Evolutionary conservation across 2,888 invertebrate species (phyloP).

Genomic region (Drosophila koepferae): DNA sequence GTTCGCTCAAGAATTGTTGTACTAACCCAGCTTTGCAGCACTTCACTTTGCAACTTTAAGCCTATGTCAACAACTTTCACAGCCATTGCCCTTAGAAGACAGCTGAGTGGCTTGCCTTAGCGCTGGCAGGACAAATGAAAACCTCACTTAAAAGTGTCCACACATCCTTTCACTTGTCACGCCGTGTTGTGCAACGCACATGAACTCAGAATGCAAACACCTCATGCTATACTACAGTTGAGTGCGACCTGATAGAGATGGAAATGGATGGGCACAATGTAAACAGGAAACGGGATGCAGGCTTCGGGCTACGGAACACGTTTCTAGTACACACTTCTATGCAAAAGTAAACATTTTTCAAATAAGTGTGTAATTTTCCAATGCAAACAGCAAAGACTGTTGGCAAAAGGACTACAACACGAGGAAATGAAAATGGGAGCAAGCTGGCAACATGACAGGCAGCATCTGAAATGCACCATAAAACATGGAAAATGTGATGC

Average conservation of each 20-base stretch:
- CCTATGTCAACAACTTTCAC: conserved; percentile 55
- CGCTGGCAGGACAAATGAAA: conserved; percentile 20
- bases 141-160: conserved; percentile 19
- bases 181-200: conserved; percentile 38
- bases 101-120: conserved; percentile 12
- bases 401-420: conserved; percentile 14
- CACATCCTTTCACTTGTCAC: conserved; percentile 73
- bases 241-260: conserved; percentile 7
- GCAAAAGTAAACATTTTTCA: conserved; percentile 72
- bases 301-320: conserved; percentile 55
- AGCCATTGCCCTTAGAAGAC: conserved; percentile 29
- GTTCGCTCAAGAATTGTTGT: neutral
- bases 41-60: conserved; percentile 1
- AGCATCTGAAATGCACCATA: conserved; percentile 32
- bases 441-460: conserved; percentile 42
- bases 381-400: conserved; percentile 60
- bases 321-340: conserved; percentile 47
- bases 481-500: conserved; percentile 37
- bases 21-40: neutral
- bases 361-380: conserved; percentile 78
- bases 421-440: conserved; percentile 23
- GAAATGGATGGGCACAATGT: conserved; percentile 42
- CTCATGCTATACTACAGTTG: conserved; percentile 42
- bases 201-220: conserved; percentile 43
- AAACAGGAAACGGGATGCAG: conserved; percentile 74